These are phyloP conservation scores for Paedocypris sp. DNA, from an alignment of 2,113 vertebrate species.

Conservation along the genomic window DNA sequence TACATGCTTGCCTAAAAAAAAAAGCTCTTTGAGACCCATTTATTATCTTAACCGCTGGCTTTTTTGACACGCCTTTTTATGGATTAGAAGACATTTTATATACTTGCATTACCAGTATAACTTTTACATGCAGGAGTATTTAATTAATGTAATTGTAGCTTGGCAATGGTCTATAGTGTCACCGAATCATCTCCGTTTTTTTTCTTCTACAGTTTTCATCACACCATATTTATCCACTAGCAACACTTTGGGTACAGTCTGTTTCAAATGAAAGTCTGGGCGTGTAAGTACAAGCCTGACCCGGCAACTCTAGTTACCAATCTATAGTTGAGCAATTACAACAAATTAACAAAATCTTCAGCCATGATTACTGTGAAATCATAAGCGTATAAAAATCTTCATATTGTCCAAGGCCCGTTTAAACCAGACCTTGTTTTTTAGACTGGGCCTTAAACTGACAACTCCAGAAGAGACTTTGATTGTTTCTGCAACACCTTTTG, in stretches of 20 bases:
- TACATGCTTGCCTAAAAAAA: no score
- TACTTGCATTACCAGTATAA: not conserved
- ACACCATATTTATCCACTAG: constrained; percentile 78
- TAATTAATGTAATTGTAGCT: not conserved
- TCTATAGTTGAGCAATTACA: no score
- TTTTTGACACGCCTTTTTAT: no score
- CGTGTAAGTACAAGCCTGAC: no score
- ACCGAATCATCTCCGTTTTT: constrained; percentile 13
- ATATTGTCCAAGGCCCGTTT: not conserved
- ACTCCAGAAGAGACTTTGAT: constrained; percentile 88
- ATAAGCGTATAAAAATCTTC: no score
- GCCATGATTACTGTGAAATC: no score
- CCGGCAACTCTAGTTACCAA: no score
- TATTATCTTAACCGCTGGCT: no score
- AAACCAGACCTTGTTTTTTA: constrained; percentile 38
- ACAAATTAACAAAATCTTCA: no score
- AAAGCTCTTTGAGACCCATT: no score
- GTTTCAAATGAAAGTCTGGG: constrained; percentile 72
- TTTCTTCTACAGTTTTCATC: constrained; percentile 75
- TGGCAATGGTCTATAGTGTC: not conserved
- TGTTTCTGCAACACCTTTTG: constrained; percentile 78
- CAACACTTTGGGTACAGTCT: constrained; percentile 85
- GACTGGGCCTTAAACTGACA: constrained; percentile 82
- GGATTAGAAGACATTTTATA: no score
- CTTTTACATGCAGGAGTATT: not conserved